Evolutionary conservation across 2,888 invertebrate genomes (phyloP).

Genomic region (Papilio protenor): DNA sequence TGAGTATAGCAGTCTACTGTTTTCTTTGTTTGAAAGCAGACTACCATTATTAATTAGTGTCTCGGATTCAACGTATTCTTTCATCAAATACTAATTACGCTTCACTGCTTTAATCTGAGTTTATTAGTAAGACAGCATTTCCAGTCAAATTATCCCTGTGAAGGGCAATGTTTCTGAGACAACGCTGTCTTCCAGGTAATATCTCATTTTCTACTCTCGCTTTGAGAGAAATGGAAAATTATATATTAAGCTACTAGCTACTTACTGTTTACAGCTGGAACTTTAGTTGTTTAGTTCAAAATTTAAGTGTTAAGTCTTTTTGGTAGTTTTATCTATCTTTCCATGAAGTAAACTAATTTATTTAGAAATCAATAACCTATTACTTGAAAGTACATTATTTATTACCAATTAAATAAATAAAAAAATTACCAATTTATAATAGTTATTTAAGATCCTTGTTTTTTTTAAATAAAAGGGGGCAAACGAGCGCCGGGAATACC

Average conservation of each 20-base stretch:
- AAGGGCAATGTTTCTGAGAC: constrained; percentile 2
- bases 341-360: neutral
- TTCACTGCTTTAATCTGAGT: neutral
- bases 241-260: neutral
- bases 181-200: neutral
- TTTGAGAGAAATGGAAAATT: constrained; percentile 16
- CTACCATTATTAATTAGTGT: neutral
- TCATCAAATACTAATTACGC: neutral
- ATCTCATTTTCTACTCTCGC: neutral
- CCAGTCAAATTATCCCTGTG: neutral
- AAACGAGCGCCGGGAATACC: no score
- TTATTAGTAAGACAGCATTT: neutral
- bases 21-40: neutral
- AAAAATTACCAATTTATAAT: no score
- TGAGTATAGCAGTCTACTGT: neutral
- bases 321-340: neutral
- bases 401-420: no score
- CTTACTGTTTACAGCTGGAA: neutral
- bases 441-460: no score
- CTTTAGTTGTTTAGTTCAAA: neutral
- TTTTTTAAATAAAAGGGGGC: no score
- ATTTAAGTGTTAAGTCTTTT: neutral
- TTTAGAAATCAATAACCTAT: neutral
- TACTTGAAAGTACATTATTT: no score
- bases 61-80: neutral